A percentile compares a stretch with the other conserved stretches of the same genome.
Evolutionary conservation across 2,888 invertebrate genomes (phyloP).

Genomic region (Pomacea canaliculata): DNA sequence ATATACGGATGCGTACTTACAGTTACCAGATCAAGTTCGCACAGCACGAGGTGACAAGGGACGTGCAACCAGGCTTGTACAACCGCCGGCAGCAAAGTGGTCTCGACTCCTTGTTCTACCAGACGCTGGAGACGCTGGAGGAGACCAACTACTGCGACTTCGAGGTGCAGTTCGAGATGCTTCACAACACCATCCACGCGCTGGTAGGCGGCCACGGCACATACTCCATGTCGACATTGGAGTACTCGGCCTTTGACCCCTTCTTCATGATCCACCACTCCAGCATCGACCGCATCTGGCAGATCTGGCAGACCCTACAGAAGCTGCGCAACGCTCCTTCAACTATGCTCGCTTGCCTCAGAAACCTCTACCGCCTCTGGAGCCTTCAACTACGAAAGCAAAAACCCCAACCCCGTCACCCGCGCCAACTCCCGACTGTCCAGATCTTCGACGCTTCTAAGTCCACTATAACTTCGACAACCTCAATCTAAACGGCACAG

Average conservation of each 20-base stretch:
- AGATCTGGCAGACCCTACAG: constrained; percentile 39
- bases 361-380: constrained; percentile 17
- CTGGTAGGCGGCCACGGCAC: constrained; percentile 34
- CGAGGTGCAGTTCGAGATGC: constrained; percentile 38
- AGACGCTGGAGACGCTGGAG: constrained; percentile 34
- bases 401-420: constrained; percentile 30
- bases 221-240: constrained; percentile 38
- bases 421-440: constrained; percentile 24
- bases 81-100: constrained; percentile 20
- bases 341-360: constrained; percentile 19
- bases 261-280: constrained; percentile 40
- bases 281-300: constrained; percentile 40
- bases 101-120: constrained; percentile 32
- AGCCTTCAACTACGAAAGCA: constrained; percentile 26
- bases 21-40: constrained; percentile 30
- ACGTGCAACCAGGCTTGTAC: constrained; percentile 25
- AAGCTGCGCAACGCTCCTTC: constrained; percentile 25
- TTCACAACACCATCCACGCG: constrained; percentile 38
- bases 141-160: constrained; percentile 40
- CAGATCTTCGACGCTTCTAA: constrained; percentile 27
- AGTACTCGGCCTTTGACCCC: constrained; percentile 40
- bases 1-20: neutral
- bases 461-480: constrained; percentile 38
- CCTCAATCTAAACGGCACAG: constrained; percentile 34
- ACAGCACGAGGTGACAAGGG: constrained; percentile 21